Evolutionary conservation across 1,140 invertebrate genomes (phyloP), one percentile per base, ranked within the genome.

Genomic region (Drosophila rhopaloa): DNA sequence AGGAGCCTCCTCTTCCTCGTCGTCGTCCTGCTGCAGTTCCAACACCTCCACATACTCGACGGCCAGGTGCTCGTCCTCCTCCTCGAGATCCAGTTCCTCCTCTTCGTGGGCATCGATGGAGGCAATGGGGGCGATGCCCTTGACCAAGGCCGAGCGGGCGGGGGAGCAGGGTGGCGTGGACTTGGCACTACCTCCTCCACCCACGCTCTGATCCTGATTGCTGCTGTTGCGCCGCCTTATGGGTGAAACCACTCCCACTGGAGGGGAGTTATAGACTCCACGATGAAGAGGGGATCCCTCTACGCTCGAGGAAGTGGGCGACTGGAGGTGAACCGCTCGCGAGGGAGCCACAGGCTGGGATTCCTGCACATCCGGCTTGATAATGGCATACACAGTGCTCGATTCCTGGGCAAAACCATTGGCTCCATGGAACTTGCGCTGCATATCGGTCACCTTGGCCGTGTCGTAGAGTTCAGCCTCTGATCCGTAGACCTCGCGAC

Each of bases 311-410:
- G 68, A 53, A 0, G 79, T 76, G 6, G 86, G 82, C 9, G 86
- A 90, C 35, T 88, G 50, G 8, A 91, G 19, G 13, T 37, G 61
- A 16, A 66, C 65, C 0, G 29, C 1, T 24, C 66, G 16, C 48
- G 77, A 9, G 29, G 41, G 32, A 1, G 81, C 80, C 3, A 54
- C 56, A 5, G 76, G 53, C 37, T 76, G 83, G 10, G 53, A 47
- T 13, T 90, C 85, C 43, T 68, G 68, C 44, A 78, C 53, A 40
- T 92, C 92, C 0, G 92, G 60, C 57, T 92, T 91, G 11, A 92
- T 92, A 32, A 90, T 91, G 7, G 92, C 92, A 80, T 92, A 92
- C 6, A 92, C 91, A 0, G 91, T 91, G 44, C 73, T 84, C 2
- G 92, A 86, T 10, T 92, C 84, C 58, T 91, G 89, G 32, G 44